These are phyloP conservation scores for Pseudochirops corinnae DNA, from an alignment of 2,797 vertebrate genomes.

Conservation along the genomic window DNA sequence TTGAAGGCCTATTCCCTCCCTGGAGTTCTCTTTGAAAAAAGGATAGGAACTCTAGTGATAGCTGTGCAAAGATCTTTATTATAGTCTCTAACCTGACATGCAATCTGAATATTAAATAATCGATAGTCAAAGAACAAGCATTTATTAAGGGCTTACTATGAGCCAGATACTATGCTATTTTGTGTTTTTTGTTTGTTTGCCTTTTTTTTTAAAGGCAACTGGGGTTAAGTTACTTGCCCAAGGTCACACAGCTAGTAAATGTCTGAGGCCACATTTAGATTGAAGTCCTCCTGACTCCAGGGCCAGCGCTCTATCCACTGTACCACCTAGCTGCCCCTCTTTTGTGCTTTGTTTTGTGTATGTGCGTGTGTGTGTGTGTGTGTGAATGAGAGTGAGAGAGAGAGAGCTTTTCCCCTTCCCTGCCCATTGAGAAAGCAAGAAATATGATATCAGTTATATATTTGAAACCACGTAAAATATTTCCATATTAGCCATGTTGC, in stretches of 20 bases:
- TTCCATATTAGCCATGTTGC: too few relatives aligned
- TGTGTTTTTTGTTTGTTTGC: constrained; percentile 2
- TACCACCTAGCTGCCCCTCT: too few relatives aligned
- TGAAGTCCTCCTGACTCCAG: too few relatives aligned
- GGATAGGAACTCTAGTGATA: background rate
- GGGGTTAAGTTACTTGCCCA: background rate
- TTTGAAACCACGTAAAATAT: too few relatives aligned
- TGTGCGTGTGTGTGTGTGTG: too few relatives aligned
- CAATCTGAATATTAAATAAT: background rate
- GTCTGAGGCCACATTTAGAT: too few relatives aligned
- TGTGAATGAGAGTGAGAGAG: too few relatives aligned
- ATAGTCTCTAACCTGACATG: background rate
- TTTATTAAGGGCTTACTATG: background rate
- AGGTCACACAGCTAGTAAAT: background rate
- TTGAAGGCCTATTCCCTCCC: background rate
- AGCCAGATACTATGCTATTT: background rate
- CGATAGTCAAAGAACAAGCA: background rate
- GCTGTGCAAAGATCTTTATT: background rate
- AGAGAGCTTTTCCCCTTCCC: too few relatives aligned
- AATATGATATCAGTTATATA: too few relatives aligned
- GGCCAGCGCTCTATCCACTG: too few relatives aligned
- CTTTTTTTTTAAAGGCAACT: background rate
- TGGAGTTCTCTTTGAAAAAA: background rate
- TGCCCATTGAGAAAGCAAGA: too few relatives aligned
- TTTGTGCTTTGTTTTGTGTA: too few relatives aligned